These are phyloP conservation scores for Phylloscopus whistleri DNA, from an alignment of 2,113 vertebrate species.

Conservation along the genomic window DNA sequence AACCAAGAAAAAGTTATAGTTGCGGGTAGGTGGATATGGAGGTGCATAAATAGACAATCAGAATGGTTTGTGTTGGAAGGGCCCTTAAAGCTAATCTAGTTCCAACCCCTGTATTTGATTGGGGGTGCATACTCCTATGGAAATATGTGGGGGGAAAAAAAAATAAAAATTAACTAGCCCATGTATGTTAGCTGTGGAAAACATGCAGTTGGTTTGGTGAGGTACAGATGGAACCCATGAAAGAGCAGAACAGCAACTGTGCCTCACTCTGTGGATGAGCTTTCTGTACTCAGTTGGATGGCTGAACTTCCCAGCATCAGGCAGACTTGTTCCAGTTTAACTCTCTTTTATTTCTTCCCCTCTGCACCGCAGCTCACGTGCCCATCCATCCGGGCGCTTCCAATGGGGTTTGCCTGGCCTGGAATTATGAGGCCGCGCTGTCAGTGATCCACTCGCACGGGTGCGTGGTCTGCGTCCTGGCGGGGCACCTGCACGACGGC, in stretches of 20 bases:
- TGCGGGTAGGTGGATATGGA: slow-evolving; percentile 78
- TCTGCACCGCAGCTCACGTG: slow-evolving; percentile 80
- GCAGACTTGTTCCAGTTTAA: background rate
- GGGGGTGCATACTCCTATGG: background rate
- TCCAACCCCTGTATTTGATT: background rate
- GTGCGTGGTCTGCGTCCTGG: slow-evolving; percentile 86
- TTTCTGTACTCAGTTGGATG: background rate
- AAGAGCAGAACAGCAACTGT: background rate
- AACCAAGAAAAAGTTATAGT: slow-evolving; percentile 85
- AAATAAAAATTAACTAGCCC: fast-evolving
- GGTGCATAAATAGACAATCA: background rate
- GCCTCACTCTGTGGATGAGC: background rate
- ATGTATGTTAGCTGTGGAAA: background rate
- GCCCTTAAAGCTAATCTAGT: background rate
- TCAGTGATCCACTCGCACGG: slow-evolving; percentile 76
- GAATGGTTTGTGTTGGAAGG: background rate
- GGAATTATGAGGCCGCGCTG: slow-evolving; percentile 85
- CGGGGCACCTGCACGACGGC: slow-evolving; percentile 88
- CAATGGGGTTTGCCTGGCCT: slow-evolving; percentile 78
- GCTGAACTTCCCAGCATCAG: background rate
- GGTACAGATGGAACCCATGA: background rate
- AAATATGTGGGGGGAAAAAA: background rate
- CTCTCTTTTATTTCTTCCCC: background rate
- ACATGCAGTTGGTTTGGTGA: background rate
- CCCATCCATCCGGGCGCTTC: slow-evolving; percentile 84